Percentiles rank a stretch among this genome's conserved stretches.
Conservation (phyloP, 2,797 vertebrate species). For the Brachymystax lenok region DNA sequence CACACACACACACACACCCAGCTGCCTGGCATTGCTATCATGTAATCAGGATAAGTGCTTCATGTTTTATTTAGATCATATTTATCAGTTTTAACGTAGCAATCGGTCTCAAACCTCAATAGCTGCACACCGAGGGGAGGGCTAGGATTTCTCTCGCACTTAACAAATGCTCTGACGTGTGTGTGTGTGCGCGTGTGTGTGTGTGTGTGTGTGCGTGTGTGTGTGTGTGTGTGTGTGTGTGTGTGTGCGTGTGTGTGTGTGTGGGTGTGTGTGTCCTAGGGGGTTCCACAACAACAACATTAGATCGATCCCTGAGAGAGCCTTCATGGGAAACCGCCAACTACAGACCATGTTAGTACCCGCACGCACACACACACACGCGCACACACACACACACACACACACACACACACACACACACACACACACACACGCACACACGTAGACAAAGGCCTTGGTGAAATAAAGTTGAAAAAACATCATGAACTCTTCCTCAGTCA, state of each 20-base stretch:
- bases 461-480: no score
- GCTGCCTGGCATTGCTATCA: conserved; percentile 70
- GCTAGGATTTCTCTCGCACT: no score
- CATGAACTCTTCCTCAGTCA: conserved; percentile 75
- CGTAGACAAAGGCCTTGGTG: neutral
- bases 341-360: conserved; percentile 92
- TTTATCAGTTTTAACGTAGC: conserved; percentile 69
- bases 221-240: neutral
- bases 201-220: conserved; percentile 66
- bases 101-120: conserved; percentile 72
- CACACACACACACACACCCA: conserved; percentile 35
- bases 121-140: no score
- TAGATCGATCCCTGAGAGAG: conserved; percentile 91
- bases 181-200: neutral
- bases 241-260: conserved; percentile 64
- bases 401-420: conserved; percentile 10
- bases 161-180: no score
- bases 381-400: conserved; percentile 23
- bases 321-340: conserved; percentile 91
- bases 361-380: neutral
- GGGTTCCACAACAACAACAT: conserved; percentile 98
- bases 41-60: conserved; percentile 75
- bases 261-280: conserved; percentile 53
- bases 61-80: no score
- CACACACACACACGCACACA: neutral